phyloP scores from a whole-genome alignment of 2,888 invertebrate species.

The Synergus gifuensis region DNA sequence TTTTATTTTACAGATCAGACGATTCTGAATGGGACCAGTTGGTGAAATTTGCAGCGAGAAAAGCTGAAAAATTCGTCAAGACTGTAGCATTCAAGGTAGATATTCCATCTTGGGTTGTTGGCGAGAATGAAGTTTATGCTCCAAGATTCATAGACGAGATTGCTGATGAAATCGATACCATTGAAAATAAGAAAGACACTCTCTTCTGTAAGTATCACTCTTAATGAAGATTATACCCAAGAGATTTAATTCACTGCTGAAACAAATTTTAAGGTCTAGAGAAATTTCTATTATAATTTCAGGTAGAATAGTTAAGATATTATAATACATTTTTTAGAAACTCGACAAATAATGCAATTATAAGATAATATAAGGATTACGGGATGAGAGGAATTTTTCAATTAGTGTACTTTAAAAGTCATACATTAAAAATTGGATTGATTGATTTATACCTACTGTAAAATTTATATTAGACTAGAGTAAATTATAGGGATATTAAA shows the following conservation, averaged over 20 bases:
- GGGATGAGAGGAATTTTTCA: neutral
- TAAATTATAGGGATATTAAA: neutral
- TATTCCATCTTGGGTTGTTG: slow-evolving; percentile 78
- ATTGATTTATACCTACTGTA: neutral
- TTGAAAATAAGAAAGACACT: slow-evolving; percentile 90
- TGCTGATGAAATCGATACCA: slow-evolving; percentile 88
- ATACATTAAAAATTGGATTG: neutral
- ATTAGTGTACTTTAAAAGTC: neutral
- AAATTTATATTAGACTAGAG: neutral
- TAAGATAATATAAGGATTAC: neutral
- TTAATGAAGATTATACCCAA: neutral
- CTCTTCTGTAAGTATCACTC: slow-evolving; percentile 85
- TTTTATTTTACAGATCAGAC: slow-evolving; percentile 78
- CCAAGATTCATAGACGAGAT: slow-evolving; percentile 92
- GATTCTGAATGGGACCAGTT: slow-evolving; percentile 91
- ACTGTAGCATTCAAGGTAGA: slow-evolving; percentile 88
- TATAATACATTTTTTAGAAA: neutral
- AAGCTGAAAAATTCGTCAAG: slow-evolving; percentile 88
- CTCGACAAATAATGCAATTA: neutral
- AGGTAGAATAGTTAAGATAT: neutral
- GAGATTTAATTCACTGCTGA: neutral
- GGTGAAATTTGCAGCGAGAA: slow-evolving; percentile 87
- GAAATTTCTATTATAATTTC: neutral
- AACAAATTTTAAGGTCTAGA: neutral
- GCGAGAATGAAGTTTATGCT: slow-evolving; percentile 85